Percentiles rank a stretch among this genome's conserved stretches.
phyloP scores from a whole-genome alignment of 1,140 invertebrate species.

The Eupeodes corollae region DNA sequence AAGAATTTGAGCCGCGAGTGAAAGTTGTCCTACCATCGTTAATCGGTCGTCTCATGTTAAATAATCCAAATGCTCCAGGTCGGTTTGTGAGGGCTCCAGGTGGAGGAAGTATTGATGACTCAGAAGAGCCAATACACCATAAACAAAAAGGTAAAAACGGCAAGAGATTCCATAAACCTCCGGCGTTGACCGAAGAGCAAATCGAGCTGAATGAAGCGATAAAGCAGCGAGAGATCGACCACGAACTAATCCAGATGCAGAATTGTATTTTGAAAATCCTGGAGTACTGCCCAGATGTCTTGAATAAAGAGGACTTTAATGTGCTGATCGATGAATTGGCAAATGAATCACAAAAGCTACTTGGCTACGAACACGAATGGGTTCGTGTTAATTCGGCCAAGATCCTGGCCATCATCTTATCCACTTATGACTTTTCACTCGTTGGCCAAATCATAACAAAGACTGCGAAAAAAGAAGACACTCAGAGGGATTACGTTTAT shows the following conservation, averaged over 20 bases:
- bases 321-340: slow-evolving; percentile 48
- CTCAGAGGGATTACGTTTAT: slow-evolving; percentile 45
- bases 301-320: slow-evolving; percentile 37
- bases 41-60: slow-evolving; percentile 34
- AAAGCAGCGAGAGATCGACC: slow-evolving; percentile 41
- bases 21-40: slow-evolving; percentile 45
- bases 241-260: slow-evolving; percentile 44
- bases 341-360: slow-evolving; percentile 59
- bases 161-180: slow-evolving; percentile 17
- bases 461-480: slow-evolving; percentile 2
- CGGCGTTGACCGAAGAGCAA: slow-evolving; percentile 23
- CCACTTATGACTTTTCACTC: slow-evolving; percentile 44
- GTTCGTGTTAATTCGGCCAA: slow-evolving; percentile 64
- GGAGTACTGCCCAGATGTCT: slow-evolving; percentile 36
- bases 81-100: slow-evolving; percentile 25
- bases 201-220: slow-evolving; percentile 33
- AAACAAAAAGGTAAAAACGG: slow-evolving; percentile 5
- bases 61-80: slow-evolving; percentile 13
- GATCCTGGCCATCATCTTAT: slow-evolving; percentile 59
- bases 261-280: slow-evolving; percentile 43
- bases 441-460: slow-evolving; percentile 31
- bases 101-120: slow-evolving; percentile 7
- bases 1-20: slow-evolving; percentile 52
- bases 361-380: slow-evolving; percentile 47
- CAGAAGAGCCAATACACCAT: slow-evolving; percentile 9